Evolutionary conservation across 2,888 invertebrate genomes (phyloP).

Genomic region (Brenthis hecate): DNA sequence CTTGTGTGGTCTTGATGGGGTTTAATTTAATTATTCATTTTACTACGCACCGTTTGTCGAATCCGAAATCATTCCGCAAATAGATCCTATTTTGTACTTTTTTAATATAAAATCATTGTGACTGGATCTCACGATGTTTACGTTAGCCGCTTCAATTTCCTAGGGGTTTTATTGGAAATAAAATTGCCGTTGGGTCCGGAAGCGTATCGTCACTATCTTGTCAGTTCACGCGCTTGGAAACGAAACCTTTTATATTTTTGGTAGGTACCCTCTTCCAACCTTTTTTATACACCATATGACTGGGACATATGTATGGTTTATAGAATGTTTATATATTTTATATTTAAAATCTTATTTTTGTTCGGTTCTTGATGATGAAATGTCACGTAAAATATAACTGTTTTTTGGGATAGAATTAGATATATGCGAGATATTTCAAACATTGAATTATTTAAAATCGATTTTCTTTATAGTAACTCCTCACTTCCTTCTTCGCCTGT

Average conservation of each 20-base stretch:
- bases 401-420: no score
- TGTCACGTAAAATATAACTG: no score
- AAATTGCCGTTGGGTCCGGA: slow-evolving; percentile 31
- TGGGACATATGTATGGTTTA: not conserved
- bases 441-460: no score
- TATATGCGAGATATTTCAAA: no score
- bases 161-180: slow-evolving; percentile 30
- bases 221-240: slow-evolving; percentile 18
- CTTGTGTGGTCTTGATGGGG: slow-evolving; percentile 13
- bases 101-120: slow-evolving; percentile 25
- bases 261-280: slow-evolving; percentile 2
- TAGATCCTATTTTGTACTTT: not conserved
- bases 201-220: slow-evolving; percentile 32
- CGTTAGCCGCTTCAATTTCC: slow-evolving; percentile 39
- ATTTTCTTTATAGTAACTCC: no score
- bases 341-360: no score
- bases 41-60: not conserved
- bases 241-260: slow-evolving; percentile 42
- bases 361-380: no score
- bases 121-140: slow-evolving; percentile 21
- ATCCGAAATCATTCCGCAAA: not conserved
- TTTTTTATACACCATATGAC: not conserved
- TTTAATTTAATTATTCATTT: not conserved
- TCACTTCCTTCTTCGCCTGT: no score
- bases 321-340: no score